Evolutionary conservation across 1,140 invertebrate species (phyloP), one percentile per base, ranked within the genome.

Genomic region (Magallana angulata): DNA sequence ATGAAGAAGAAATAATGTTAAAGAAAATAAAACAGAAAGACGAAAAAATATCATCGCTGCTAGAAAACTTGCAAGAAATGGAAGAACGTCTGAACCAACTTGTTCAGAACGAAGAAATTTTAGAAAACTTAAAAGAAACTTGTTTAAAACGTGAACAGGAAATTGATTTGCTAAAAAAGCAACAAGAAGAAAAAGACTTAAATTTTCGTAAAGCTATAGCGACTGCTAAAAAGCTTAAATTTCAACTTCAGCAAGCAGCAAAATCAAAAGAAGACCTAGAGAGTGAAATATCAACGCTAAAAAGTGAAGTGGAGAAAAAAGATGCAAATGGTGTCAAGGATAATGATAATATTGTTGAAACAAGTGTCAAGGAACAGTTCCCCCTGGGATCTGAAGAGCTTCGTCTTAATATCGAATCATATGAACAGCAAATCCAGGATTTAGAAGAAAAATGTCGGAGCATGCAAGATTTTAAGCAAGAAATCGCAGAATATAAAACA

Each of bases 191-290:
- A n/a, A 93, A 92, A 87, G 92, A 93, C 85, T 62, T 91, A 6
- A 90, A 91, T 14, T 91, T 91, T 84, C 92, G 91, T 58, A 94
- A 93, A 85, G 92, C 92, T 56, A 71, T 93, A 57, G 93, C 93
- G 18, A 94, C 93, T 58, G 93, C 92, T 36, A 94, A 94, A 82
- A 94, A 93, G 87, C 82, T 94, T 1, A 94, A 94, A 86, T 90
- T 91, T 59, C 93, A 94, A 85, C 80, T 93, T 6, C 57, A 85
- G 48, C 84, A 88, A 85, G 82, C 81, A 18, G 89, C 86, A 18
- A 84, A 90, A 68, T 83, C 86, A 11, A 90, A 88, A 14, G 88
- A 89, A 30, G 82, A 87, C 14, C 14, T 86, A 56, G 48, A 18
- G 18, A 8, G 16, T 84, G 30, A 87, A 64, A 76, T 76, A 84